Evolutionary conservation across 2,797 vertebrate species (phyloP), one percentile per base, ranked within the genome.

Genomic region (Myotis vivesi): DNA sequence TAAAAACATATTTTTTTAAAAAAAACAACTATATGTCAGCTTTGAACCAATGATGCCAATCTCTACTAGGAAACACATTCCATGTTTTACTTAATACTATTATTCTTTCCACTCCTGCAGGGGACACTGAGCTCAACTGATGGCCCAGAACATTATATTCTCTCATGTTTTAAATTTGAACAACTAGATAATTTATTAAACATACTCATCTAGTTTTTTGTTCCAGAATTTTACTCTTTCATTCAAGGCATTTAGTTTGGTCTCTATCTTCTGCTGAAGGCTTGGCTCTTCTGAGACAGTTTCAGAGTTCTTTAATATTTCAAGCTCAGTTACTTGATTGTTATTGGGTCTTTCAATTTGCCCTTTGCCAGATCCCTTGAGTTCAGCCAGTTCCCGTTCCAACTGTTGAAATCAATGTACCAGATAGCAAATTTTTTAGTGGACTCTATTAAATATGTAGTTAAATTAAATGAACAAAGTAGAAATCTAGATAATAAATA

Each of bases 201-300:
- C 98, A 94, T 97, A 99, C 99, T 99, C 97, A 90, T 98, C 97
- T 76, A 99, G 92, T 95, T 97, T 98, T 96, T 96, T 98, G 46
- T 97, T 98, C 98, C 98, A 98, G 90, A 98, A 96, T 66, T 91
- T 95, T 93, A 99, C 81, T 97, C 98, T 98, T 96, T 98, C 97
- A 95, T 96, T 98, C 89, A 99, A 95, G 6, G 97, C 96, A 73
- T 98, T 98, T 89, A 98, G 96, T 98, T 99, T 99, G 73, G 64
- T 13, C 51, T 97, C 73, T 49, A 99, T 97, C 97, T 98, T 98
- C 64, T 98, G 92, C 94, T 98, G 98, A 92, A 97, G 80, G n/a
- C 25, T 91, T 25, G 93, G 87, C 75, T 98, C 98, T 36, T 53
- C 91, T 62, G 33, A 55, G 66, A 46, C 20, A 30, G 97, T 96